These are phyloP conservation scores for Marmota flaviventris DNA, from an alignment of 2,113 vertebrate genomes.

Conservation along the genomic window DNA sequence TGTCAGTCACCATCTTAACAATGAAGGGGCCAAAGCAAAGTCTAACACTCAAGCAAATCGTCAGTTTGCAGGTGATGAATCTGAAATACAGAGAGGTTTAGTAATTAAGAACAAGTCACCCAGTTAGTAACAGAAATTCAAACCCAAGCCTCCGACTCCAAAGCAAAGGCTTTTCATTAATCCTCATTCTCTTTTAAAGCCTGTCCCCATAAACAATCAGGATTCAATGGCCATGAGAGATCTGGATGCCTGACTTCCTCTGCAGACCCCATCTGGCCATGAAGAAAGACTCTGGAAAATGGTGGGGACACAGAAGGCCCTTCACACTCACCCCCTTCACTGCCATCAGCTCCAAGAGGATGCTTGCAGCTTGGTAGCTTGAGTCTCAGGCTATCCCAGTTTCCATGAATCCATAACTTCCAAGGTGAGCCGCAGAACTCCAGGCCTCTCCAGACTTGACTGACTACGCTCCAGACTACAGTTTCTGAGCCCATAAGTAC, in stretches of 20 bases:
- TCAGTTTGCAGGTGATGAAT: neutral
- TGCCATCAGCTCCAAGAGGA: neutral
- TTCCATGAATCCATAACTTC: neutral
- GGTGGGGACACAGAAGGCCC: neutral
- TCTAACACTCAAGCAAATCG: neutral
- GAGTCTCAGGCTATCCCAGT: neutral
- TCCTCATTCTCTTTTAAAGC: neutral
- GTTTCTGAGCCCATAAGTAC: neutral
- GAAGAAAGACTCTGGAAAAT: neutral
- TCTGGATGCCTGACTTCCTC: neutral
- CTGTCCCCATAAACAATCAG: neutral
- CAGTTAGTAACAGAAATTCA: neutral
- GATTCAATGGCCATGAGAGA: neutral
- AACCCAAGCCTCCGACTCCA: neutral
- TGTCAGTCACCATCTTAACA: neutral
- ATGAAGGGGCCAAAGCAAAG: neutral
- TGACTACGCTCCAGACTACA: neutral
- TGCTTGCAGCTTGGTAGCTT: neutral
- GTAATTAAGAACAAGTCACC: neutral
- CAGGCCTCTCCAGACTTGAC: neutral
- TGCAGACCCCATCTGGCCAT: neutral
- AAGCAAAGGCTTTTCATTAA: neutral
- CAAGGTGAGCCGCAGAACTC: neutral
- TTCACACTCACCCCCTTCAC: accelerated
- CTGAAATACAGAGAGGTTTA: neutral